Base-by-base conservation (phyloP, 2,797 vertebrate genomes). In the Gallinago solitaria region DNA sequence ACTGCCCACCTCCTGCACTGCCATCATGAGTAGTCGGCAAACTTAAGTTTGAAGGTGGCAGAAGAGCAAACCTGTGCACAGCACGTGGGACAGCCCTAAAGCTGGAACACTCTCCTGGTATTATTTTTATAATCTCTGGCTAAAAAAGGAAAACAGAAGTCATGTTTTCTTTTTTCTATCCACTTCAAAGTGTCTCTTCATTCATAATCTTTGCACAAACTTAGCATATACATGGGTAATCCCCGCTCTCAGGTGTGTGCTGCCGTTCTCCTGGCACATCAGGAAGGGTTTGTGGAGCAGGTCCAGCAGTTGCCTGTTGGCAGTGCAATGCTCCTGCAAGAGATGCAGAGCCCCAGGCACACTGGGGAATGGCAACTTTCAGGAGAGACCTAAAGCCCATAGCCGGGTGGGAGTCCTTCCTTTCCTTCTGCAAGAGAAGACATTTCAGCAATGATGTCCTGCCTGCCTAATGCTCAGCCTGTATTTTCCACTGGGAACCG, bases 261-360 rank as follows among this genome's bases (percentile, higher is more conserved):
- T 60, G 51, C 56, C 19, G 23, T 30, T 28, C 48, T 54, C 37
- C 43, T 78, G 70, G 73, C 30, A 11, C 61, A 27, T 6, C 53
- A 59, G 39, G 6, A 74, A 41, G 24, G 39, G 12, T n/a, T 0
- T 57, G 37, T 35, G 25, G 69, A 92, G n/a, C 67, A 50, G 63
- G 32, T 56, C 16, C 9, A 9, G 57, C 73, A 33, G 79, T 9
- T 86, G 64, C 53, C 47, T 60, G 17, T 14, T 48, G 65, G 41
- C 54, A 74, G 35, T 13, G 37, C n/a, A 19, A 1, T 1, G 1
- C 21, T 79, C 23, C 64, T 1, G 0, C 1, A 7, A 4, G 43
- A 56, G 48, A 30, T 37, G 54, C 27, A 60, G 27, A 67, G 37
- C 43, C 17, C 32, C 1, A 2, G 43, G 18, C 19, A 19, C 0